phyloP scores from a whole-genome alignment of 2,113 vertebrate species.

The Crotalus tigris region DNA sequence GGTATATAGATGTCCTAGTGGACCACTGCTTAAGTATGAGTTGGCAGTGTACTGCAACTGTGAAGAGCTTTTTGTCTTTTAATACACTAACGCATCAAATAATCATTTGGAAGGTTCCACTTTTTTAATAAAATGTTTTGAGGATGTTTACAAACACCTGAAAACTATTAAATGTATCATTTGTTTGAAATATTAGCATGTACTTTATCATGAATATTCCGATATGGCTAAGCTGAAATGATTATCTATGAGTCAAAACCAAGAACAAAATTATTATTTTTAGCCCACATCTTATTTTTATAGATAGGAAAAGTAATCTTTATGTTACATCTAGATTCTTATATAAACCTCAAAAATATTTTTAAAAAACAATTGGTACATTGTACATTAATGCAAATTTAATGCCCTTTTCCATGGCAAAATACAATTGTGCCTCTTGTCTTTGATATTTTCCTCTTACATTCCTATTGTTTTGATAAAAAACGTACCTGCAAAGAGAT shows the following conservation, averaged over 20 bases:
- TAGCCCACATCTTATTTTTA: background rate
- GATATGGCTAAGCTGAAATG: background rate
- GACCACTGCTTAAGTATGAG: background rate
- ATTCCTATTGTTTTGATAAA: slow-evolving; percentile 6
- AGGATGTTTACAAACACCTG: background rate
- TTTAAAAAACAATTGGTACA: background rate
- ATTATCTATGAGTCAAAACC: background rate
- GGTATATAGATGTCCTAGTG: background rate
- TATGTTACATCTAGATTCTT: background rate
- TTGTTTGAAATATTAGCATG: background rate
- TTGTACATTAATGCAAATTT: slow-evolving; percentile 1
- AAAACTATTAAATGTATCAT: background rate
- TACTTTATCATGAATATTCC: background rate
- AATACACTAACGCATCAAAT: background rate
- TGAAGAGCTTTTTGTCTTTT: background rate
- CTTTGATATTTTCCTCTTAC: slow-evolving; percentile 21
- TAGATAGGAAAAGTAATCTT: background rate
- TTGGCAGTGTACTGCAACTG: background rate
- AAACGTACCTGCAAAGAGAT: background rate
- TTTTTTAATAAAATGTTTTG: background rate
- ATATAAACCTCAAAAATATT: background rate
- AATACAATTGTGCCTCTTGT: slow-evolving; percentile 12
- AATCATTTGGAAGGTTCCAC: background rate
- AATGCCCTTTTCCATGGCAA: background rate
- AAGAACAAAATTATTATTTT: background rate